Percentiles rank a stretch among this genome's conserved stretches.
Conservation (phyloP, 2,797 vertebrate genomes). For the Enoplosus armatus region DNA sequence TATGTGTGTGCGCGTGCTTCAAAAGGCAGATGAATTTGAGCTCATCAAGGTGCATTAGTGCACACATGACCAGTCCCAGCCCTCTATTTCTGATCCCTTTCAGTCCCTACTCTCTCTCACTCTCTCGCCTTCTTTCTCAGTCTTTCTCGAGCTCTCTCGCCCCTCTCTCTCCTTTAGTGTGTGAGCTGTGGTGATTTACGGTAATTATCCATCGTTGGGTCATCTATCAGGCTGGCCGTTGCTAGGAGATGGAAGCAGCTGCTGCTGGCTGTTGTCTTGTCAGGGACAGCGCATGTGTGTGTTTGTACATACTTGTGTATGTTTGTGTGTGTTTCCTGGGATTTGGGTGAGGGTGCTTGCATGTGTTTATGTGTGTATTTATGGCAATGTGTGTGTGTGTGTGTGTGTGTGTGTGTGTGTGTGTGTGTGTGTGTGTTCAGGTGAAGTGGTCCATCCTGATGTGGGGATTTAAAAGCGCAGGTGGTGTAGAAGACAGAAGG, state of each 20-base stretch:
- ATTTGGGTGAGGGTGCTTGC: constrained; percentile 23
- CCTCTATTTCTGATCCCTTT: constrained; percentile 77
- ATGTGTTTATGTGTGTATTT: constrained; percentile 18
- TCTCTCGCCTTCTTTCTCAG: constrained; percentile 65
- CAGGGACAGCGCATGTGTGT: constrained; percentile 64
- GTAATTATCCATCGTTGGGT: constrained; percentile 98
- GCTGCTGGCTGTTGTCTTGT: constrained; percentile 97
- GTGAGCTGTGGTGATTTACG: constrained; percentile 98
- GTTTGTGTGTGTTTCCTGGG: constrained; percentile 33
- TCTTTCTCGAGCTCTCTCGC: constrained; percentile 64
- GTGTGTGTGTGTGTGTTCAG: constrained; percentile 54
- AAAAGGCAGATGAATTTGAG: constrained; percentile 81
- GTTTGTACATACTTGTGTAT: constrained; percentile 50
- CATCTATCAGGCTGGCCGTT: constrained; percentile 97
- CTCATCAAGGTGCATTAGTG: constrained; percentile 91
- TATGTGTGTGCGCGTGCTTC: constrained; percentile 34
- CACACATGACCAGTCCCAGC: constrained; percentile 89
- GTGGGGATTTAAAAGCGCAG: constrained; percentile 80
- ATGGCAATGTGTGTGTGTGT: neutral
- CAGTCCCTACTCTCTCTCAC: constrained; percentile 54
- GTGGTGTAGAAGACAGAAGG: constrained; percentile 65
- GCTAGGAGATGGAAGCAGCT: constrained; percentile 98
- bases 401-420: constrained; percentile 17
- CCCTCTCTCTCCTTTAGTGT: constrained; percentile 81
- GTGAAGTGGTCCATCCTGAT: constrained; percentile 73